phyloP scores from a whole-genome alignment of 53 echinoderm and acorn worm genomes.

The Hippasteria phrygiana region DNA sequence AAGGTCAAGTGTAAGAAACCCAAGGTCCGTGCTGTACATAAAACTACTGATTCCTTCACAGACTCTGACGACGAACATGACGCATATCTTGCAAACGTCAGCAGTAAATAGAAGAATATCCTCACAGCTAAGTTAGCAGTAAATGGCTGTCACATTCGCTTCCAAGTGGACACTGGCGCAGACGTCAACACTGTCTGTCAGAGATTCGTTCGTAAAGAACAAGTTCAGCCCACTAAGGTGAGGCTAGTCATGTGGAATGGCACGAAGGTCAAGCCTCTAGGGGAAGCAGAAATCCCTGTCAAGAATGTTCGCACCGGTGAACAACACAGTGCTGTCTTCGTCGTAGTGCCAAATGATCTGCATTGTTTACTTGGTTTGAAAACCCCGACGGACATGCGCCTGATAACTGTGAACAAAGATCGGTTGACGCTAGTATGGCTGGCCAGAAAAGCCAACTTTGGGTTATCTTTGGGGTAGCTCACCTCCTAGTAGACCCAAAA shows the following conservation, averaged over 20 bases:
- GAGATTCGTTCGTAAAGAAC: constrained; percentile 36
- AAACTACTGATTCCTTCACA: neutral
- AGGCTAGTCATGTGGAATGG: constrained; percentile 77
- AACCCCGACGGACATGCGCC: constrained; percentile 63
- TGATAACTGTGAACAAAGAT: constrained; percentile 69
- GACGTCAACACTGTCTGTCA: constrained; percentile 62
- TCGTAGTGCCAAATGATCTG: constrained; percentile 53
- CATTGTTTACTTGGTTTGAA: constrained; percentile 43
- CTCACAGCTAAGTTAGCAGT: constrained; percentile 57
- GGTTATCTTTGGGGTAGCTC: neutral
- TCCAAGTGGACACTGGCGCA: constrained; percentile 78
- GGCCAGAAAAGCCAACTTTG: neutral
- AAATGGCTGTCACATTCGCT: constrained; percentile 31
- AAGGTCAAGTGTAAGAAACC: constrained; percentile 21
- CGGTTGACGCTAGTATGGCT: too few relatives aligned
- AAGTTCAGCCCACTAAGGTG: constrained; percentile 8
- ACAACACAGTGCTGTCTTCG: constrained; percentile 64
- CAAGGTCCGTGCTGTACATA: neutral
- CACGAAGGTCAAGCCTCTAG: constrained; percentile 34
- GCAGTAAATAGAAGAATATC: neutral
- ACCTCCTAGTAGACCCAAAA: neutral
- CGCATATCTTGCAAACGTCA: constrained; percentile 1
- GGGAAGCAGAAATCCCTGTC: constrained; percentile 46
- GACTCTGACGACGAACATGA: constrained; percentile 5
- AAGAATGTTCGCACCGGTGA: constrained; percentile 51